Evolutionary conservation across 2,888 invertebrate genomes (phyloP).

Genomic region (Polydrusus cervinus): DNA sequence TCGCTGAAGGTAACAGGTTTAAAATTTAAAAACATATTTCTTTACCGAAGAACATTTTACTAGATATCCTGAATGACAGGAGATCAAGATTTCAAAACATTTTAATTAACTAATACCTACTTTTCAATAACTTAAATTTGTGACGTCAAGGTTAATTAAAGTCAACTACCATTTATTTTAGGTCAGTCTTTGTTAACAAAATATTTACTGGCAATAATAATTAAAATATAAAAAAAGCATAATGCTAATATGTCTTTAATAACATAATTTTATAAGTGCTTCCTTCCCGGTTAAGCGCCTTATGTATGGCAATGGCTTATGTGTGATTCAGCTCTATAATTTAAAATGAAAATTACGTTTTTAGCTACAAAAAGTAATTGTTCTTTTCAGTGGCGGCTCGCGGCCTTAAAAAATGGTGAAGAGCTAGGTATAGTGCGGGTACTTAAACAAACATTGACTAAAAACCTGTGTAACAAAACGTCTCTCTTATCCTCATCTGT

Average conservation of each 20-base stretch:
- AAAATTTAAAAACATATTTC: too few species aligned
- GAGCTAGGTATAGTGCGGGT: too few species aligned
- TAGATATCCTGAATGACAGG: too few species aligned
- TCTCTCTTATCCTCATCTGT: too few species aligned
- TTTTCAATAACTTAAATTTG: neutral
- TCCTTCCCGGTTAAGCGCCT: constrained; percentile 19
- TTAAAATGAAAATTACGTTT: neutral
- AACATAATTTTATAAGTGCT: constrained; percentile 17
- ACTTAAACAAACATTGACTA: too few species aligned
- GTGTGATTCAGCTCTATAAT: constrained; percentile 6
- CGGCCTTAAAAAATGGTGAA: too few species aligned
- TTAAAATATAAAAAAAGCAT: constrained; percentile 3
- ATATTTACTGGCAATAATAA: constrained; percentile 15
- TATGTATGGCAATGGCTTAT: neutral
- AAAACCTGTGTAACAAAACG: too few species aligned
- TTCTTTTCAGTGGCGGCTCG: too few species aligned
- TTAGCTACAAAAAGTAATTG: neutral
- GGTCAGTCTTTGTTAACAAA: constrained; percentile 19
- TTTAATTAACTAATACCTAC: too few species aligned
- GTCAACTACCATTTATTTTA: constrained; percentile 10
- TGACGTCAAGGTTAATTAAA: constrained; percentile 6
- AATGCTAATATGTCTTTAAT: constrained; percentile 8
- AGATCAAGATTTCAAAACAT: too few species aligned
- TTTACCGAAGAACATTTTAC: too few species aligned
- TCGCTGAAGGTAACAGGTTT: too few species aligned